Evolutionary conservation across 2,888 invertebrate genomes (phyloP).

Genomic region (Drosophila ustulata): DNA sequence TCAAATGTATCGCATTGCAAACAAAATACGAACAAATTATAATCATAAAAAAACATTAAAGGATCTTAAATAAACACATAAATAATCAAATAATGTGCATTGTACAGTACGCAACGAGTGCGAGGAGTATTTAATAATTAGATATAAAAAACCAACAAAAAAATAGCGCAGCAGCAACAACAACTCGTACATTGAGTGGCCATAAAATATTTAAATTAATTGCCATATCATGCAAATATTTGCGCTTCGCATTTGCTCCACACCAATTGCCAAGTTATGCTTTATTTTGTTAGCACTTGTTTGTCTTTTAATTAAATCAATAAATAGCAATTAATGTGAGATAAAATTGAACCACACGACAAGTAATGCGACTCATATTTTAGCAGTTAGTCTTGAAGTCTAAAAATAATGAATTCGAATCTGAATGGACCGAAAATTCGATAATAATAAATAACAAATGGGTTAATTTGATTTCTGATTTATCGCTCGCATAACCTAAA

Average conservation of each 20-base stretch:
- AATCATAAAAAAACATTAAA: not conserved
- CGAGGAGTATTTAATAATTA: constrained; percentile 59
- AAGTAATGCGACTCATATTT: constrained; percentile 5
- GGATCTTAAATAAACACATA: constrained; percentile 56
- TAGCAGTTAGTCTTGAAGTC: too few relatives aligned
- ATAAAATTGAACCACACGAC: constrained; percentile 11
- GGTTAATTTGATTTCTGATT: constrained; percentile 2
- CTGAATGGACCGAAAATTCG: not conserved
- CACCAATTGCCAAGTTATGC: constrained; percentile 30
- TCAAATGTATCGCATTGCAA: constrained; percentile 47
- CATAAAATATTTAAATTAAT: constrained; percentile 70
- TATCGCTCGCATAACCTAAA: not conserved
- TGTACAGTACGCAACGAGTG: constrained; percentile 35
- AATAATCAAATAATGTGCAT: constrained; percentile 48
- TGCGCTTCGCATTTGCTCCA: constrained; percentile 47
- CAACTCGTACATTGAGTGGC: constrained; percentile 27
- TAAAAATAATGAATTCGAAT: not conserved
- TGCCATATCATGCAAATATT: constrained; percentile 71
- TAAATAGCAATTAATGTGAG: constrained; percentile 48
- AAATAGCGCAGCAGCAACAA: constrained; percentile 12
- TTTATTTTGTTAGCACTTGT: not conserved
- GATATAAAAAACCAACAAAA: constrained; percentile 28
- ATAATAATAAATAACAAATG: not conserved
- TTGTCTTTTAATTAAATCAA: constrained; percentile 30
- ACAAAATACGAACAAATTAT: constrained; percentile 13